Conservation (phyloP, 2,113 vertebrate genomes). For the Psilopogon haemacephalus region DNA sequence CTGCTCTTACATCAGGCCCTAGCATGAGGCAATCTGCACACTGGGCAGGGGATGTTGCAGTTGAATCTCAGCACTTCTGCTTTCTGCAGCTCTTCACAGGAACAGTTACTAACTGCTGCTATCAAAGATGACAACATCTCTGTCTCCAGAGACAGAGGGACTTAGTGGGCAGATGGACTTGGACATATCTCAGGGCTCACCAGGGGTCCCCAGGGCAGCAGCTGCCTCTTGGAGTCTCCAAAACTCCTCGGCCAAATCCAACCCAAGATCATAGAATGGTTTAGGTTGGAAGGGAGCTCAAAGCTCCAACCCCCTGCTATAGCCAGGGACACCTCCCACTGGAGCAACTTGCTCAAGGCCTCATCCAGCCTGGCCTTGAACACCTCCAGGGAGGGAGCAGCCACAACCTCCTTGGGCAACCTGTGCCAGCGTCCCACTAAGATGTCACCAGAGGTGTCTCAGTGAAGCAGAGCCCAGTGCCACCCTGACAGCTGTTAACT, state of each 20-base stretch:
- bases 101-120: neutral
- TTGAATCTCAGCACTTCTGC: neutral
- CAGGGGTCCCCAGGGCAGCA: neutral
- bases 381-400: too few species aligned
- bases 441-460: too few species aligned
- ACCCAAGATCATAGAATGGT: too few species aligned
- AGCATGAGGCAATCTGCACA: neutral
- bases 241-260: neutral
- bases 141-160: neutral
- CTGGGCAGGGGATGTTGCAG: neutral
- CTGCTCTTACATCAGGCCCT: constrained; percentile 2
- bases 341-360: too few species aligned
- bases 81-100: constrained; percentile 1
- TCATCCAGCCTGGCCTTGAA: too few species aligned
- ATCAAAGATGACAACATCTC: neutral
- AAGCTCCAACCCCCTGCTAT: too few species aligned
- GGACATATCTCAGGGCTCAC: neutral
- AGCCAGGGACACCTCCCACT: too few species aligned
- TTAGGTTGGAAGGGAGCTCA: too few species aligned
- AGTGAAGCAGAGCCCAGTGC: neutral
- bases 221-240: neutral
- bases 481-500: neutral
- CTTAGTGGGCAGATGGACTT: neutral
- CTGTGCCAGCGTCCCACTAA: too few species aligned
- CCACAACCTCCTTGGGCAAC: too few species aligned